Evolutionary conservation across 2,113 vertebrate species (phyloP).

Genomic region (Sus scrofa): DNA sequence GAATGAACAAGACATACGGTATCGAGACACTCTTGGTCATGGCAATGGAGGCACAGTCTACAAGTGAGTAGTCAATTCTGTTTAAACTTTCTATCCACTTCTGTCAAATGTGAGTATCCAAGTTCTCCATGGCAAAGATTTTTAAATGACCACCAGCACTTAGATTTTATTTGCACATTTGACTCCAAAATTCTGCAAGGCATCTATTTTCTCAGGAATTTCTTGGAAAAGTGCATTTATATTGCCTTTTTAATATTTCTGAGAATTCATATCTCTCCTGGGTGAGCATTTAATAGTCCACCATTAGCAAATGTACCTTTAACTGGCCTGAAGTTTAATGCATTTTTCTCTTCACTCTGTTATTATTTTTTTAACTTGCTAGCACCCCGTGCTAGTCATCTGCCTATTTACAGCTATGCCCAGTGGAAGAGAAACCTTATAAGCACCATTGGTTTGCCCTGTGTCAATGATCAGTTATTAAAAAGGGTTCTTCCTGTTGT

Average conservation of each 20-base stretch:
- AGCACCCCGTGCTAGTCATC: slow-evolving; percentile 36
- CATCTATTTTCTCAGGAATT: slow-evolving; percentile 76
- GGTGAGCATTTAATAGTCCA: slow-evolving; percentile 73
- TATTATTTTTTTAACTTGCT: slow-evolving; percentile 61
- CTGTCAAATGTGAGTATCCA: slow-evolving; percentile 14
- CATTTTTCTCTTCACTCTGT: slow-evolving; percentile 68
- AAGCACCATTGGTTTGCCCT: slow-evolving; percentile 75
- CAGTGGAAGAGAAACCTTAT: slow-evolving; percentile 63
- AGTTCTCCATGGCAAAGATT: neutral
- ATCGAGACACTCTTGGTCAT: slow-evolving; percentile 98
- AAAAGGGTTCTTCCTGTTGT: slow-evolving; percentile 55
- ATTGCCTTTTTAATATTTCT: slow-evolving; percentile 79
- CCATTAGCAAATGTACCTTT: slow-evolving; percentile 75
- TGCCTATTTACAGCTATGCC: neutral
- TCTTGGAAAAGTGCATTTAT: slow-evolving; percentile 80
- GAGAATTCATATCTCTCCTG: slow-evolving; percentile 67
- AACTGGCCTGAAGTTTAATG: slow-evolving; percentile 71
- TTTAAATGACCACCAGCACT: slow-evolving; percentile 53
- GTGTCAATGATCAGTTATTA: slow-evolving; percentile 61
- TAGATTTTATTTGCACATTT: slow-evolving; percentile 72
- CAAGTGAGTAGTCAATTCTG: slow-evolving; percentile 93
- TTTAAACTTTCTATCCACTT: slow-evolving; percentile 65
- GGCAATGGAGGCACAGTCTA: slow-evolving; percentile 99
- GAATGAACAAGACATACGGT: slow-evolving; percentile 98
- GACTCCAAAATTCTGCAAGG: slow-evolving; percentile 69